phyloP scores from a whole-genome alignment of 2,888 invertebrate species.

The Holacanthella duospinosa region DNA sequence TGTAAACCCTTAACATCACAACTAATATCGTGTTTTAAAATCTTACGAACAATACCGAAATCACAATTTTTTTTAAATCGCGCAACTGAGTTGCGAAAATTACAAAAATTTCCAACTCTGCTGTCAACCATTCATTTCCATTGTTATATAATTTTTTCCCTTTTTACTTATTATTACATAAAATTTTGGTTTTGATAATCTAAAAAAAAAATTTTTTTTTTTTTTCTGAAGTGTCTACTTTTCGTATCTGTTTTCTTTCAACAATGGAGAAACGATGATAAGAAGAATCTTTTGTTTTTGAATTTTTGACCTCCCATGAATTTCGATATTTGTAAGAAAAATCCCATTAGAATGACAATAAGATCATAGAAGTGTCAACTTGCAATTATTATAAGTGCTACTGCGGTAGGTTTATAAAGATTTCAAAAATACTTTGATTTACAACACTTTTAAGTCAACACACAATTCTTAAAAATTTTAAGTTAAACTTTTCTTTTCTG shows the following conservation, averaged over 20 bases:
- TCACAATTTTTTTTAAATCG: too few species aligned
- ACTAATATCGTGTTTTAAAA: too few species aligned
- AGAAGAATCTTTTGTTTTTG: background rate
- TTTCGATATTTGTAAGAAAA: background rate
- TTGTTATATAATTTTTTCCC: background rate
- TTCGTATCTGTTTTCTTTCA: too few species aligned
- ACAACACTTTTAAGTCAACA: conserved; percentile 1
- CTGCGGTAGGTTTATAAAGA: background rate
- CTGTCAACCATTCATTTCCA: too few species aligned
- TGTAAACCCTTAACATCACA: too few species aligned
- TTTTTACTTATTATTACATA: background rate
- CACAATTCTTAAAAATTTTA: background rate
- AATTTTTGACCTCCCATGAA: background rate
- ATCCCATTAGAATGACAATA: background rate
- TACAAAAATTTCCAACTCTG: too few species aligned
- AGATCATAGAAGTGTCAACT: background rate
- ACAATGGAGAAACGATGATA: background rate
- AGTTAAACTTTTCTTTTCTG: background rate
- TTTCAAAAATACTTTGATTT: background rate
- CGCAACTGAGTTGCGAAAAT: too few species aligned
- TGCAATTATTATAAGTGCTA: background rate
- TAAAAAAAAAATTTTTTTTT: too few species aligned
- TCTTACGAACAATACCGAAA: too few species aligned
- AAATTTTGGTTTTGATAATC: background rate
- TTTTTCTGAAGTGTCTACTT: too few species aligned